phyloP scores from a whole-genome alignment of 2,888 invertebrate species.

The Malthinus seriepunctatus region DNA sequence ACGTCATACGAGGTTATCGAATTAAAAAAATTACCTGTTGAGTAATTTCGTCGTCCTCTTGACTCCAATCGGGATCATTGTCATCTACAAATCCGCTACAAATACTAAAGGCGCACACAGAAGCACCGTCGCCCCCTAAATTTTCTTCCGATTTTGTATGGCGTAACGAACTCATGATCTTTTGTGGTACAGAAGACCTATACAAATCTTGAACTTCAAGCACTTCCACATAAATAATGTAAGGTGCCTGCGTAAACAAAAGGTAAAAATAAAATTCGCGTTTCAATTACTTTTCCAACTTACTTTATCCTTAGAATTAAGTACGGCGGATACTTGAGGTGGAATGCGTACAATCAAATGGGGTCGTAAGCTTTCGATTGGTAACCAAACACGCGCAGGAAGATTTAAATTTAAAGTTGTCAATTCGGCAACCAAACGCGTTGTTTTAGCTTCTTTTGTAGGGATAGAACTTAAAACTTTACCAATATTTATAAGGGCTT shows the following conservation, averaged over 20 bases:
- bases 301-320: constrained; percentile 98
- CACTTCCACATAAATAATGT: constrained; percentile 97
- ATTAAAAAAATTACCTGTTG: constrained; percentile 61
- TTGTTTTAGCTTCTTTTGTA: constrained; percentile 90
- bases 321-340: constrained; percentile 94
- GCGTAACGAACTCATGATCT: constrained; percentile 82
- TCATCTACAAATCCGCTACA: constrained; percentile 60
- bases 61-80: constrained; percentile 82
- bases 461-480: constrained; percentile 79
- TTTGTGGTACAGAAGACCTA: constrained; percentile 86
- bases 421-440: constrained; percentile 89
- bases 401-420: constrained; percentile 94
- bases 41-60: constrained; percentile 93
- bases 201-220: constrained; percentile 84
- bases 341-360: constrained; percentile 97
- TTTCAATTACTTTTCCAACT: constrained; percentile 21
- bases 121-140: constrained; percentile 57
- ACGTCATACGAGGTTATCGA: no score
- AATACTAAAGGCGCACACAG: constrained; percentile 57
- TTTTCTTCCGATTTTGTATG: constrained; percentile 96
- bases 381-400: constrained; percentile 97
- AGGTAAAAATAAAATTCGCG: background rate
- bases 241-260: constrained; percentile 74
- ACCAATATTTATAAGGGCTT: constrained; percentile 85
- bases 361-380: constrained; percentile 79